Percentiles rank a stretch among this genome's conserved stretches.
Evolutionary conservation across 92 coral and sea anemone species (phyloP).

Genomic region (Meandrina meandrites): DNA sequence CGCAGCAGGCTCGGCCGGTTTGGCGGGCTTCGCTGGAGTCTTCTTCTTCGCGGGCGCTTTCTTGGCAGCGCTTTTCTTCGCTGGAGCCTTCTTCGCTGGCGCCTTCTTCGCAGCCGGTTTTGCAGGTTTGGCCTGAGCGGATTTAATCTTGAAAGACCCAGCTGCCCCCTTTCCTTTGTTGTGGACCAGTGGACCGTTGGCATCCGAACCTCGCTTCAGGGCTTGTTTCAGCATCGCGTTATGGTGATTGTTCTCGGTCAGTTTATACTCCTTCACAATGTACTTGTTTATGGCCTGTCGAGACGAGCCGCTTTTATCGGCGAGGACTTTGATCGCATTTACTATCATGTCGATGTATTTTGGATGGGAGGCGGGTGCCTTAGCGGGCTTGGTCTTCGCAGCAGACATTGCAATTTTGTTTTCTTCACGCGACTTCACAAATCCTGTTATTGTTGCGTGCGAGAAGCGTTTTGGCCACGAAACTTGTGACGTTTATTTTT

Average conservation of each 20-base stretch:
- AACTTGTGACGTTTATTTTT: conserved; percentile 21
- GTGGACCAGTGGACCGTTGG: conserved; percentile 73
- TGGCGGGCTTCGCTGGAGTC: conserved; percentile 25
- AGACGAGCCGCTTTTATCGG: conserved; percentile 79
- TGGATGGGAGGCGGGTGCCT: conserved; percentile 62
- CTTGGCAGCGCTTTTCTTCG: conserved; percentile 36
- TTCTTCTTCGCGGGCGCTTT: conserved; percentile 40
- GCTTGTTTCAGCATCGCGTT: conserved; percentile 80
- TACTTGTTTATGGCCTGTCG: conserved; percentile 87
- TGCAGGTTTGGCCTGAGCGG: conserved; percentile 47
- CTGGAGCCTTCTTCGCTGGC: conserved; percentile 51
- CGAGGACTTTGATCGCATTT: conserved; percentile 66
- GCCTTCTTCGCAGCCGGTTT: conserved; percentile 49
- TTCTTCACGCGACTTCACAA: not conserved
- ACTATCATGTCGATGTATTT: conserved; percentile 79
- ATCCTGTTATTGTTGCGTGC: not conserved
- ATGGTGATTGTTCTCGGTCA: conserved; percentile 82
- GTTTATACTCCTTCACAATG: conserved; percentile 73
- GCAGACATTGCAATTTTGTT: conserved; percentile 21
- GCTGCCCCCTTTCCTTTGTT: conserved; percentile 90
- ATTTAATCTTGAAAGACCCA: conserved; percentile 79
- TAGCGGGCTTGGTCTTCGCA: conserved; percentile 13
- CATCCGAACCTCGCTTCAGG: conserved; percentile 69
- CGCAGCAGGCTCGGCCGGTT: conserved; percentile 31
- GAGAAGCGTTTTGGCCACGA: not conserved